These are phyloP conservation scores for Arizona elegans DNA, from an alignment of 2,113 vertebrate genomes.

Conservation along the genomic window DNA sequence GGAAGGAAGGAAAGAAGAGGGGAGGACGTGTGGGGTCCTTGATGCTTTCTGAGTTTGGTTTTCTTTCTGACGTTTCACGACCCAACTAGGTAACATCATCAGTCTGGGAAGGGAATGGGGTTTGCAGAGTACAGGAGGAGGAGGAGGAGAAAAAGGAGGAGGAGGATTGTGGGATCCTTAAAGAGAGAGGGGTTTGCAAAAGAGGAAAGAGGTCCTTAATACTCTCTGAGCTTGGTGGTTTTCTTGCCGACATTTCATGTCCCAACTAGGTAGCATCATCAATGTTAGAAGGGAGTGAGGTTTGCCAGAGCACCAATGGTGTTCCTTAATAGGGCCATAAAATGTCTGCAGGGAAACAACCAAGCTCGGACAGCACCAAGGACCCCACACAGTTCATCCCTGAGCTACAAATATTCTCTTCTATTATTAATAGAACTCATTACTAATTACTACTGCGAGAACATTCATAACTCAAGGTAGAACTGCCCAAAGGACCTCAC, in stretches of 20 bases:
- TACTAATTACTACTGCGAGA: neutral
- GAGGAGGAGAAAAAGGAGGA: too few species aligned
- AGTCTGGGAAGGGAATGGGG: neutral
- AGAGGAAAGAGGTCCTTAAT: neutral
- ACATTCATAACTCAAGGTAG: neutral
- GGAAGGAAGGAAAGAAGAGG: accelerated
- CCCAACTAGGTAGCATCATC: too few species aligned
- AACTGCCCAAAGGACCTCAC: neutral
- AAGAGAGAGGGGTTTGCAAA: neutral
- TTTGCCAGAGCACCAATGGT: neutral
- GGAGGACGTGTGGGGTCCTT: too few species aligned
- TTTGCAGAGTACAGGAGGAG: neutral
- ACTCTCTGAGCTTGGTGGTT: too few species aligned
- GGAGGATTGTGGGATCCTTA: neutral
- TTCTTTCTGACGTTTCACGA: neutral
- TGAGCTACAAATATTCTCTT: neutral
- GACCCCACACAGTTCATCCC: neutral
- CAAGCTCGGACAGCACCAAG: neutral
- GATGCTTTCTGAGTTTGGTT: too few species aligned
- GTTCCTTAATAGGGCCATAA: neutral
- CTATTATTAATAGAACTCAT: neutral
- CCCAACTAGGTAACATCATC: neutral
- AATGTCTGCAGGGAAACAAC: neutral
- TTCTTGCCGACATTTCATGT: too few species aligned
- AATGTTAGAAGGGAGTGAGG: neutral